Evolutionary conservation across 2,888 invertebrate genomes (phyloP), one percentile per base, ranked within the genome.

Genomic region (Hyposoter dolosus): DNA sequence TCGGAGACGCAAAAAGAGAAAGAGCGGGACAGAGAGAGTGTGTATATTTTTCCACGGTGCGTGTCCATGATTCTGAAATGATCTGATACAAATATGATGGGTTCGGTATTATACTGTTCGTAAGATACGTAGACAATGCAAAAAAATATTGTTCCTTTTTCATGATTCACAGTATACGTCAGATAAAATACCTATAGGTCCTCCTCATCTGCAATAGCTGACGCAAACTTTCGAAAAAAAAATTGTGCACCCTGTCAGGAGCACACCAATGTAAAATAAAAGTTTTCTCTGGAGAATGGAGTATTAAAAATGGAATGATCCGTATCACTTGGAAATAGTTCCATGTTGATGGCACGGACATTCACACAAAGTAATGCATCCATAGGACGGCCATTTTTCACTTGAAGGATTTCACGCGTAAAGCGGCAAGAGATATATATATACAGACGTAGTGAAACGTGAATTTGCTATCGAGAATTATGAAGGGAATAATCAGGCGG

Each of bases 401-500:
- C 63, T 80, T 50, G 17, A 40, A 65, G 72, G 65, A 53, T 53
- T 56, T 56, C 15, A 45, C 45, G 32, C 10, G 3, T 35, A 2
- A 19, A 40, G 32, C 50, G 17, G 19, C 17, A 66, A 47, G 45
- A 28, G 60, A 40, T 32, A 60, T n/a, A 35, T 15, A 40, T 19
- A 28, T 19, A 35, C 35, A 40, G 50, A 32, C 43, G 32, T 9
- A 12, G 19, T 5, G 35, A 47, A 65, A 43, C 45, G 35, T 6
- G 28, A 17, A 53, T 53, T 40, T 28, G 32, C 68, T 72, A 40
- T 43, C 43, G 69, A 80, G 82, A 76, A 79, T 84, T 79, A 75
- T 69, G 74, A 74, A 74, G 63, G 74, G 74, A 72, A 78, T 78
- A 72, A 83, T 83, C 78, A 83, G 68, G 74, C 68, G 79, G 53